Percentiles rank a stretch among this genome's conserved stretches.
Evolutionary conservation across 2,888 invertebrate species (phyloP).

Genomic region (Helobdella robusta): DNA sequence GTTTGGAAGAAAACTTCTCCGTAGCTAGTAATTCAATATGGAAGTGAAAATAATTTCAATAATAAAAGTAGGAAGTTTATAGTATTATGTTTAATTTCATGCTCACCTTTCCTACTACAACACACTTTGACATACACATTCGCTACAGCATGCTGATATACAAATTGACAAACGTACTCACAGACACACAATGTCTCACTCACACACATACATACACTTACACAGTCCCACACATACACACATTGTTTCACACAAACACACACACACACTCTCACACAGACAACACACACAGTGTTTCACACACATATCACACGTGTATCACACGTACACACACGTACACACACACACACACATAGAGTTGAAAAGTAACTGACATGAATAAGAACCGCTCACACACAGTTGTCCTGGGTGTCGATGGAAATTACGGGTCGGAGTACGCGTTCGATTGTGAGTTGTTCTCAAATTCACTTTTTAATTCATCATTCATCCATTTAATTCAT

Average conservation of each 20-base stretch:
- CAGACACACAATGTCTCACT: not conserved
- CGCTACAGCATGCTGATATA: not conserved
- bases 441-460: slow-evolving; percentile 8
- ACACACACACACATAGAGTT: not conserved
- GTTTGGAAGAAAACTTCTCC: too few species aligned
- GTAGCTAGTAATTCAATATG: too few species aligned
- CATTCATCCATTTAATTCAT: too few species aligned
- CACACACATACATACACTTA: not conserved
- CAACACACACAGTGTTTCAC: too few species aligned
- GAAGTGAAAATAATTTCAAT: too few species aligned
- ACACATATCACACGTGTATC: not conserved
- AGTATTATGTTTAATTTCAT: too few species aligned
- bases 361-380: not conserved
- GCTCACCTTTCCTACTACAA: too few species aligned
- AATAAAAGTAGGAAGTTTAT: too few species aligned
- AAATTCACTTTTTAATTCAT: too few species aligned
- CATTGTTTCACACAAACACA: not conserved
- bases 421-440: slow-evolving; percentile 7
- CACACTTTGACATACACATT: too few species aligned
- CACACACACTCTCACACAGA: too few species aligned
- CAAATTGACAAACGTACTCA: slow-evolving; percentile 6
- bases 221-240: not conserved
- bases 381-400: not conserved
- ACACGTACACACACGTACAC: not conserved
- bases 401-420: not conserved